Evolutionary conservation across 2,113 vertebrate species (phyloP), one percentile per base, ranked within the genome.

Genomic region (Aythya baeri): DNA sequence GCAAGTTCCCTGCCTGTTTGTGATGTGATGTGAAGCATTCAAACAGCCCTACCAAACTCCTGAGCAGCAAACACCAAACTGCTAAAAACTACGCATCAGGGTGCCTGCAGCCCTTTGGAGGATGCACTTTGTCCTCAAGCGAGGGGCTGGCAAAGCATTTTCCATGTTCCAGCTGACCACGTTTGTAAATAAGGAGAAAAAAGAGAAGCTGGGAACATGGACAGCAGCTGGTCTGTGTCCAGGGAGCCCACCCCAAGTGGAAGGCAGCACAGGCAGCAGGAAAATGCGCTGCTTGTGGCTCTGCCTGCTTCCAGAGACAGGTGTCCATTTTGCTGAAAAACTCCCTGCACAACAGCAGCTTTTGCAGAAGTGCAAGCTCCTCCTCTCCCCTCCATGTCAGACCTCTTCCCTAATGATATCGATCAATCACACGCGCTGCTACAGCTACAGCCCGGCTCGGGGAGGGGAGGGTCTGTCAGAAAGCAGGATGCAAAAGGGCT

Each of bases 351-450:
- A 91, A 31, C 5, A 13, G 90, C 32, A 49, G 75, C 77, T 41
- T 22, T 36, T 44, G 76, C 90, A 50, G 86, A 31, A 71, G 77
- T 3, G 15, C 38, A 89, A 88, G 78, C 82, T 94, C 89, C 90
- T 94, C 91, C 92, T 91, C 86, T 83, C 83, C 73, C 55, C 94
- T 95, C 88, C 89, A 32, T 89, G 83, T 80, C 43, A 88, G 66
- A 29, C 81, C 89, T 65, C 77, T 36, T 44, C 79, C 23, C 79
- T 83, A 61, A 58, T 1, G 27, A 49, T 32, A 31, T 55, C 2
- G 54, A 80, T 63, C 86, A 77, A 38, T 38, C 63, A 50, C 41
- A 25, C 29, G 2, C 12, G 6, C 43, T 27, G 44, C 62, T 20
- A 29, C 67, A 25, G 66, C 92, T 29, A 41, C 2, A 9, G 76